phyloP scores from a whole-genome alignment of 1,140 invertebrate species.

The Cardiocondyla obscurior region DNA sequence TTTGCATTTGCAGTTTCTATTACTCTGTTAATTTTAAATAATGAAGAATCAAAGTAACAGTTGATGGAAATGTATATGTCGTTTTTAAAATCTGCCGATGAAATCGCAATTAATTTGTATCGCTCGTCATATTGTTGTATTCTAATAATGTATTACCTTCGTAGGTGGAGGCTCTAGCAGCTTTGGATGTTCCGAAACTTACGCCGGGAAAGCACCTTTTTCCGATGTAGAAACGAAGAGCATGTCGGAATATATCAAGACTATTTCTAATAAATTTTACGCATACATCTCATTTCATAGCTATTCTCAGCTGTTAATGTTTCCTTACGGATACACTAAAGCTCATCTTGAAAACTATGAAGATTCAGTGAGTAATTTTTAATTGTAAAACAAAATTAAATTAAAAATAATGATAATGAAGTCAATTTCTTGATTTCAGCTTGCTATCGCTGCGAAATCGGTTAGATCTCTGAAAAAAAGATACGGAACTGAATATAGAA shows the following conservation, averaged over 20 bases:
- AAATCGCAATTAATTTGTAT: neutral
- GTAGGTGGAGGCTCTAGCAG: neutral
- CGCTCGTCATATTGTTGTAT: neutral
- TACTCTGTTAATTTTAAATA: no score
- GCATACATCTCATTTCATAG: neutral
- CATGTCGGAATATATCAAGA: neutral
- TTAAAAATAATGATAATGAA: neutral
- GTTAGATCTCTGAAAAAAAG: neutral
- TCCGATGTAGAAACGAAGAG: neutral
- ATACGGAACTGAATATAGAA: neutral
- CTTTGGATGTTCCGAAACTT: neutral
- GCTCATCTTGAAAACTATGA: neutral
- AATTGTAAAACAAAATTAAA: neutral
- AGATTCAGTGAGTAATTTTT: neutral
- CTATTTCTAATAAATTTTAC: neutral
- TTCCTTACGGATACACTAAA: neutral
- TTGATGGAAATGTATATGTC: neutral
- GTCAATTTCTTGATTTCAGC: neutral
- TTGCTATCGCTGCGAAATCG: neutral
- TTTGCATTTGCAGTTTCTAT: neutral
- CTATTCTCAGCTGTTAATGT: neutral
- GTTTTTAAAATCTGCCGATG: neutral
- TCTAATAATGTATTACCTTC: neutral
- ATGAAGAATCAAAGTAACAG: neutral
- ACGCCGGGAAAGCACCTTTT: neutral